These are phyloP conservation scores for Chinchilla lanigera DNA, from an alignment of 2,113 vertebrate species.

Conservation along the genomic window DNA sequence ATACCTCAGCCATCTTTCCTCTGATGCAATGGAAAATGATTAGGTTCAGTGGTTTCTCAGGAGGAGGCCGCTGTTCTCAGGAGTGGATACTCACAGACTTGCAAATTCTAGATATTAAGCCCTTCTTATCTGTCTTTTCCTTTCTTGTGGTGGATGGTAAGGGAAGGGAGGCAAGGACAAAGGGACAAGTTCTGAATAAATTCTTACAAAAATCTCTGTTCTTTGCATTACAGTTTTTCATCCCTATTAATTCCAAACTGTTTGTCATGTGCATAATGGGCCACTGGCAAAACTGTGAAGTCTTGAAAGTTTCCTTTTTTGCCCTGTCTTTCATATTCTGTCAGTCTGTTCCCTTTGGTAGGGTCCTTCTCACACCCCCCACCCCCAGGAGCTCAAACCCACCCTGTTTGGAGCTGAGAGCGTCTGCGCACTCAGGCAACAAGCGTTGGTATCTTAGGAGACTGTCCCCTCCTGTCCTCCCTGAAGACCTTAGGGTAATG, in stretches of 20 bases:
- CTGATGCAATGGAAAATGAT: slow-evolving; percentile 13
- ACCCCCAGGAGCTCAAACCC: neutral
- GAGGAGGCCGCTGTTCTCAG: neutral
- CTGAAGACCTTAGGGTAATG: neutral
- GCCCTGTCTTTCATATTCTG: neutral
- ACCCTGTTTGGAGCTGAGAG: neutral
- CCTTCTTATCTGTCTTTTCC: neutral
- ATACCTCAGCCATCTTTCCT: neutral
- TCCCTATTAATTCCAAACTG: slow-evolving; percentile 48
- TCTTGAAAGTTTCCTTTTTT: neutral
- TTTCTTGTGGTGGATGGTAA: neutral
- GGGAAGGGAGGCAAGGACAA: neutral
- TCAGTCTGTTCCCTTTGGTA: neutral
- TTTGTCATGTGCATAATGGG: neutral
- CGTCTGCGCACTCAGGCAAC: neutral
- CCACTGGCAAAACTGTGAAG: neutral
- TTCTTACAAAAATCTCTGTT: slow-evolving; percentile 9
- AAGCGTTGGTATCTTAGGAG: neutral
- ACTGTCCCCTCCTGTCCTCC: neutral
- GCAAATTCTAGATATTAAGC: slow-evolving; percentile 51
- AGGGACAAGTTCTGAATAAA: slow-evolving; percentile 4
- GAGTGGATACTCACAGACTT: slow-evolving; percentile 9
- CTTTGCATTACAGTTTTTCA: slow-evolving; percentile 17
- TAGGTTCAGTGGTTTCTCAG: slow-evolving; percentile 25
- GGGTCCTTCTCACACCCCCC: neutral